phyloP scores from a whole-genome alignment of 2,888 invertebrate species.

The Amitus sp. region DNA sequence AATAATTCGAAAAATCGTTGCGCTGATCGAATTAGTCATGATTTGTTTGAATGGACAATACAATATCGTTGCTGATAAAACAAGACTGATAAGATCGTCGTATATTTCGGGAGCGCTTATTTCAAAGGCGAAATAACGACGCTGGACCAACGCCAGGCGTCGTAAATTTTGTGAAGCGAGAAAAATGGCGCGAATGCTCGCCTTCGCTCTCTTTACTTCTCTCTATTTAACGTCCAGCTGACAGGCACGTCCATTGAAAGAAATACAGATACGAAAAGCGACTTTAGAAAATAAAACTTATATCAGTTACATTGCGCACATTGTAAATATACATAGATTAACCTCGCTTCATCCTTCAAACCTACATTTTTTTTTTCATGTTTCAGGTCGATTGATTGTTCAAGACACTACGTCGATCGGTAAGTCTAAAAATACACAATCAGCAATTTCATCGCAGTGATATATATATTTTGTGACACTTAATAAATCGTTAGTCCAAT shows the following conservation, averaged over 20 bases:
- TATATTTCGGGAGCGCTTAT: conserved; percentile 39
- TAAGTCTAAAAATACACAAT: too few species aligned
- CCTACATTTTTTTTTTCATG: too few species aligned
- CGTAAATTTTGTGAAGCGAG: conserved; percentile 62
- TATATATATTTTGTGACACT: too few species aligned
- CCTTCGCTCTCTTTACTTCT: conserved; percentile 41
- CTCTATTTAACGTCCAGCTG: conserved; percentile 47
- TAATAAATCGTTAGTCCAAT: too few species aligned
- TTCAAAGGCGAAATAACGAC: conserved; percentile 59
- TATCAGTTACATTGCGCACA: conserved; percentile 29
- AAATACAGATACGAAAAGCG: conserved; percentile 39
- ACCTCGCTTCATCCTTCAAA: too few species aligned
- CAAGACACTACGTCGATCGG: too few species aligned
- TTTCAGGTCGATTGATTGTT: too few species aligned
- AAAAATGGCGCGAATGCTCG: conserved; percentile 61
- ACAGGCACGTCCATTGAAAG: conserved; percentile 46
- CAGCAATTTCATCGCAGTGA: too few species aligned
- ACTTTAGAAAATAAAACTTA: conserved; percentile 37
- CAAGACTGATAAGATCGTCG: conserved; percentile 38
- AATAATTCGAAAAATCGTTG: background rate
- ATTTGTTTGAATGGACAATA: conserved; percentile 26
- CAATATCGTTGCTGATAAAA: conserved; percentile 36
- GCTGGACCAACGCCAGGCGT: conserved; percentile 61
- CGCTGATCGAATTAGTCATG: conserved; percentile 23
- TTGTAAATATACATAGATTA: conserved; percentile 8